Evolutionary conservation across 2,113 vertebrate species (phyloP), one percentile per base, ranked within the genome.

Genomic region (Silurus glanis): DNA sequence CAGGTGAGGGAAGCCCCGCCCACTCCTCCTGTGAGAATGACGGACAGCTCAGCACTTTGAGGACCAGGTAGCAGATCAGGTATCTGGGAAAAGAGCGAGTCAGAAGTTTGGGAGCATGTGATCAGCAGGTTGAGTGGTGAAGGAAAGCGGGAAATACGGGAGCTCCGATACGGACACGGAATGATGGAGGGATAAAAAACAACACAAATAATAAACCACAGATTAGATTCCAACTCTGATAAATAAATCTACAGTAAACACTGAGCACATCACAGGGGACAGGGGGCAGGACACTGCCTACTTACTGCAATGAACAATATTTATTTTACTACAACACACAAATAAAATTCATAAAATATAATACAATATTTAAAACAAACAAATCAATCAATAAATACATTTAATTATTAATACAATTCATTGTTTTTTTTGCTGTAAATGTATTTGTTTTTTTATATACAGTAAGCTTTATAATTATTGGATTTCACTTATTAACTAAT

Each of bases 31-130:
- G 81, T 67, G 81, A 25, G 81, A 83, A 83, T 69, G 81, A 83
- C 64, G 14, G 81, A 83, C 81, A 67, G 49, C 49, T 83, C 81
- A 83, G 81, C 81, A 67, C n/a, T 83, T 25, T 83, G 62, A 10
- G 62, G n/a, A 55, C 3, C 81, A 53, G 81, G 49, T 67, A 61
- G 47, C 47, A 16, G 62, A 69, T 55, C 81, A 8, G 62, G 81
- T 69, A 19, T 28, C 49, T 66, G 62, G 62, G 81, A 83, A 83
- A 55, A 10, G n/a, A 67, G 14, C 62, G 81, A 67, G 61, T 83
- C 81, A 67, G 81, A 47, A 21, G 49, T 67, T 67, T 83, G 61
- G 19, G 49, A 55, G n/a, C 37, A 61, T 47, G 75, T 58, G 71
- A 72, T 53, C 49, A 12, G 55, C 81, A 9, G 81, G n/a, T 16